Evolutionary conservation across 2,113 vertebrate species (phyloP).

Genomic region (Arizona elegans): DNA sequence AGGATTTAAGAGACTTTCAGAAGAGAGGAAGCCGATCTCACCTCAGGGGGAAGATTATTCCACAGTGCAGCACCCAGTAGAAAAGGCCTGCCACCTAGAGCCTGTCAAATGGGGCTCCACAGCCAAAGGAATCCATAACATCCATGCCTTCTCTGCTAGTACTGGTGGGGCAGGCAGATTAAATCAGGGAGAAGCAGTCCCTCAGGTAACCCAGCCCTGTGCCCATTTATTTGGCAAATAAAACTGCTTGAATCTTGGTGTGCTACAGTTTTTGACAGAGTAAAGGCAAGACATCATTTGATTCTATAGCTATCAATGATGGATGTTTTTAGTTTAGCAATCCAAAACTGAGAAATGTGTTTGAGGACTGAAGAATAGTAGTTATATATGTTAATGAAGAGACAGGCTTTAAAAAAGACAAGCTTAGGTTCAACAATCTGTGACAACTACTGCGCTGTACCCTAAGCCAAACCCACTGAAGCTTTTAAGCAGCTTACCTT

Average conservation of each 20-base stretch:
- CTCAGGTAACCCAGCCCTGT: not conserved
- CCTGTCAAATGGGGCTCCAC: not conserved
- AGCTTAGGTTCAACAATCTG: not conserved
- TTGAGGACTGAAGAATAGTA: not conserved
- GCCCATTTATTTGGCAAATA: not conserved
- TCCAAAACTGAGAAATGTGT: not conserved
- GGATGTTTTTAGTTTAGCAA: not conserved
- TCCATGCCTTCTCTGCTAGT: not conserved
- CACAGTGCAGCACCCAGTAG: not conserved
- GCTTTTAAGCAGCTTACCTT: not conserved
- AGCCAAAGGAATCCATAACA: not conserved
- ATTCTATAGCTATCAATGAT: not conserved
- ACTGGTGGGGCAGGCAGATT: not conserved
- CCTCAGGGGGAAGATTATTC: not conserved
- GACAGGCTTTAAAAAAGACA: not conserved
- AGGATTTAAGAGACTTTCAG: not conserved
- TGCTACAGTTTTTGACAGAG: not conserved
- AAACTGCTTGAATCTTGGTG: not conserved
- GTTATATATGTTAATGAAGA: not conserved
- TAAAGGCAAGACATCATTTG: not conserved
- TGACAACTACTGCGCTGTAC: not conserved
- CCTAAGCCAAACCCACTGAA: not conserved
- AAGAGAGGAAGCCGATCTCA: not conserved
- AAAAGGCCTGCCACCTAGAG: not conserved
- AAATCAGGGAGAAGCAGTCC: not conserved